These are phyloP conservation scores for Coryphaenoides rupestris DNA, from an alignment of 2,113 vertebrate species.

Conservation along the genomic window DNA sequence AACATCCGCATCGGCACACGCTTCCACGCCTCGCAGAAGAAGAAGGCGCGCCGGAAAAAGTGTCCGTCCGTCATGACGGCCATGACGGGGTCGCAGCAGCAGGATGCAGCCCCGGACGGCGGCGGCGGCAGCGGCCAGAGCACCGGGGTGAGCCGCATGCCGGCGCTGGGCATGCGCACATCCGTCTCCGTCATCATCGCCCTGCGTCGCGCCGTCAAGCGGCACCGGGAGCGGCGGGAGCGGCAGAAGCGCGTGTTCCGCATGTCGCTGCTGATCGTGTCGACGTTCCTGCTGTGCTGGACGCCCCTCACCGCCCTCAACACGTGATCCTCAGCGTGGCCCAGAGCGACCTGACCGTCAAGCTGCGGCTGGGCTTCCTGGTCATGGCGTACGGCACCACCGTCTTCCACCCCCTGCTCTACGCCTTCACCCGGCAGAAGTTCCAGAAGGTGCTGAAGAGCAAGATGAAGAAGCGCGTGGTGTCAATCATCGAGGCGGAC, in stretches of 20 bases:
- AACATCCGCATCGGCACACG: constrained; percentile 96
- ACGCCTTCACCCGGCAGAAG: constrained; percentile 97
- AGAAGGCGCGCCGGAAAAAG: constrained; percentile 92
- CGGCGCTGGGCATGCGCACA: constrained; percentile 90
- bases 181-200: constrained; percentile 98
- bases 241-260: constrained; percentile 93
- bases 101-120: constrained; percentile 74
- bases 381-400: constrained; percentile 99
- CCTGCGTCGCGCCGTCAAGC: constrained; percentile 89
- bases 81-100: constrained; percentile 84
- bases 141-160: constrained; percentile 81
- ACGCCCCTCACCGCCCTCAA: constrained; percentile 96
- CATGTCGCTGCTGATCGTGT: constrained; percentile 97
- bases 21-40: constrained; percentile 91
- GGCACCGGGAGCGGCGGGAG: constrained; percentile 93
- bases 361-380: constrained; percentile 93
- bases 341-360: constrained; percentile 90
- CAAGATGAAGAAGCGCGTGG: constrained; percentile 98
- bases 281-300: constrained; percentile 97
- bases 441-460: constrained; percentile 98
- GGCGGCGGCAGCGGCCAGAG: too few species aligned
- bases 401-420: constrained; percentile 94
- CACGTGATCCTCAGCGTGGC: constrained; percentile 91
- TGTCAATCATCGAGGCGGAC: constrained; percentile 96
- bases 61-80: constrained; percentile 84